Conservation (phyloP, 2,888 invertebrate species). For the Cenopis cana region DNA sequence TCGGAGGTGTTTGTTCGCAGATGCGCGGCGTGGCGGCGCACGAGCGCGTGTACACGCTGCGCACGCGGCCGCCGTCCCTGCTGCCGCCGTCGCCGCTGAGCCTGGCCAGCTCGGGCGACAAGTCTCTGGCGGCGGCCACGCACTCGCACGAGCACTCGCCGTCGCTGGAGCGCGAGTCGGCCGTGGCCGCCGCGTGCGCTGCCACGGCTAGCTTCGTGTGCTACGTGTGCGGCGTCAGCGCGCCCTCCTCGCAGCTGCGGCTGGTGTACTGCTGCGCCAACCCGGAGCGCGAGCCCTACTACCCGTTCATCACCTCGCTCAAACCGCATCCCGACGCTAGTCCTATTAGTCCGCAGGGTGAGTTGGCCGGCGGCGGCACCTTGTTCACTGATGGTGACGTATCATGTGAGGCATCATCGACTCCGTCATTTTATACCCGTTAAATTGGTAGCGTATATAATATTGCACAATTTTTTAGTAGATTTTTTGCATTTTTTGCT, state of each 20-base stretch:
- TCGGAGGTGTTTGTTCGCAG: constrained; percentile 64
- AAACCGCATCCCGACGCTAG: constrained; percentile 93
- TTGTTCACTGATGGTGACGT: too few relatives aligned
- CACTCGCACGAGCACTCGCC: constrained; percentile 73
- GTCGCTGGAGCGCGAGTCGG: constrained; percentile 62
- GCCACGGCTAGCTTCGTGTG: constrained; percentile 89
- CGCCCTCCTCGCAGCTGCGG: constrained; percentile 91
- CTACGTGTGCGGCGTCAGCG: constrained; percentile 94
- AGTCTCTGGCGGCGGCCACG: constrained; percentile 68
- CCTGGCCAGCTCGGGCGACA: constrained; percentile 78
- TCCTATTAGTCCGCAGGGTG: constrained; percentile 94
- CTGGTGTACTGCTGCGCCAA: constrained; percentile 94
- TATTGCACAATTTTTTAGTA: too few relatives aligned
- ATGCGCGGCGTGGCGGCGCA: constrained; percentile 89
- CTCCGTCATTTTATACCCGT: too few relatives aligned
- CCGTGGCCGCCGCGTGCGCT: constrained; percentile 61
- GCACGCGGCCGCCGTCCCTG: constrained; percentile 89
- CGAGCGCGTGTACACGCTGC: constrained; percentile 92
- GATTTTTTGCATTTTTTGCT: too few relatives aligned
- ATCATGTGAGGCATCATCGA: too few relatives aligned
- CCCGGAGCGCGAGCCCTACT: constrained; percentile 94
- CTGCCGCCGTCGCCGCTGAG: constrained; percentile 79
- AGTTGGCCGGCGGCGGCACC: too few relatives aligned
- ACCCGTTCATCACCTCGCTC: constrained; percentile 93
- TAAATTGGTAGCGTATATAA: too few relatives aligned